Evolutionary conservation across 2,888 invertebrate genomes (phyloP), one percentile per base, ranked within the genome.

Genomic region (Drosophila falleni): DNA sequence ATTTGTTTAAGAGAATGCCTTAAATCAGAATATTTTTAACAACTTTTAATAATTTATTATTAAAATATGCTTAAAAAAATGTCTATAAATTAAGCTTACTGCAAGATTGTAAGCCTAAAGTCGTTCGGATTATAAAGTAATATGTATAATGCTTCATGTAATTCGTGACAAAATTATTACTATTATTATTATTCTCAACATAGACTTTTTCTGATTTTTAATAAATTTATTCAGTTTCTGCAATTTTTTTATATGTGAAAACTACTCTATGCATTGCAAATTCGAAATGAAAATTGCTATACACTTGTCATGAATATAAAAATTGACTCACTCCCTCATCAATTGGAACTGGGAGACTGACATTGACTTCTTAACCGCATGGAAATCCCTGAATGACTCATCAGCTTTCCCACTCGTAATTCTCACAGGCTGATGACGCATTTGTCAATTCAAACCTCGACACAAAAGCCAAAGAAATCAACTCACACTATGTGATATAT

Each of bases 361-460:
- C 46, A 35, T 33, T n/a, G 11, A 29, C 29, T 23, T 15, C 35
- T 29, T 35, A 37, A 19, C 26, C 13, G 13, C 50, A 37, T 70
- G 49, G 58, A 67, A 61, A 66, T 39, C 13, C 56, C 13, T n/a
- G 62, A 42, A 67, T 75, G 78, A 75, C 72, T 75, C 75, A 75
- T 75, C 78, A 13, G 3, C 15, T 63, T 11, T 33, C 13, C 37
- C 62, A 15, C 54, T 35, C 35, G 37, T 23, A 23, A 37, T 9
- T 47, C 9, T n/a, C 29, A 29, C 29, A 29, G 8, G 29, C 61
- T 46, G 77, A 71, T 75, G 74, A 75, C 71, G 71, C 66, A 77
- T 56, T 71, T 47, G 47, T 66, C 65, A 66, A 31, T 46, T 16
- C 47, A 41, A 51, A 46, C 5, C 15, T 6, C 15, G 15, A 31